A percentile compares a stretch with the other conserved stretches of the same genome.
Conservation (phyloP, 2,888 invertebrate species). For the Malacosoma neustria region DNA sequence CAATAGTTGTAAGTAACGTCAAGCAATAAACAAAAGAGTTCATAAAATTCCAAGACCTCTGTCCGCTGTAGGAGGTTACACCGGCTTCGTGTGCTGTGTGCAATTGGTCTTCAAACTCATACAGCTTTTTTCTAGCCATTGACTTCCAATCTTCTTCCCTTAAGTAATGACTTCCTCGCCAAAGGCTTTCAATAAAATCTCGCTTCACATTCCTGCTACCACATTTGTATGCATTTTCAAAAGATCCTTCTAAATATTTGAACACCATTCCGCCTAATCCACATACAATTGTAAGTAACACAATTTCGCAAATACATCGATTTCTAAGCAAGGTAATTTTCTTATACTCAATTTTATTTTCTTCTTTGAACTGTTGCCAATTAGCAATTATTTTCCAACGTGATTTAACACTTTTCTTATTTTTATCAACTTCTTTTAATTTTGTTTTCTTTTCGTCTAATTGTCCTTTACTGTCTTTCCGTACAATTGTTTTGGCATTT, state of each 20-base stretch:
- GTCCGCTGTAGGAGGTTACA: conserved; percentile 87
- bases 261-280: conserved; percentile 88
- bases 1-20: conserved; percentile 91
- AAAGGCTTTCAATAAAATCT: conserved; percentile 88
- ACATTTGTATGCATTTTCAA: conserved; percentile 91
- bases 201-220: conserved; percentile 90
- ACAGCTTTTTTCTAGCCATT: conserved; percentile 84
- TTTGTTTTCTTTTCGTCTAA: conserved; percentile 28
- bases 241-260: conserved; percentile 87
- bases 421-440: conserved; percentile 29
- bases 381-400: conserved; percentile 56
- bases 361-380: conserved; percentile 75
- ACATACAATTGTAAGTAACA: conserved; percentile 82
- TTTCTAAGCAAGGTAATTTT: conserved; percentile 75
- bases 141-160: conserved; percentile 94
- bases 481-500: conserved; percentile 23
- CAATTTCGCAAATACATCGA: conserved; percentile 79
- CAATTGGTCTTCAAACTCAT: conserved; percentile 90
- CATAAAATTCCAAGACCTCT: conserved; percentile 90
- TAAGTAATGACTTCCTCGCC: conserved; percentile 87
- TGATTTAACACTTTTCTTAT: conserved; percentile 35
- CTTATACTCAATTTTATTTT: conserved; percentile 71
- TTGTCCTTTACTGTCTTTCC: conserved; percentile 24
- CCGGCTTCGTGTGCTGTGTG: conserved; percentile 90
- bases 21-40: conserved; percentile 91